Conservation (phyloP, 2,113 vertebrate genomes). For the Ammodramus savannarum region DNA sequence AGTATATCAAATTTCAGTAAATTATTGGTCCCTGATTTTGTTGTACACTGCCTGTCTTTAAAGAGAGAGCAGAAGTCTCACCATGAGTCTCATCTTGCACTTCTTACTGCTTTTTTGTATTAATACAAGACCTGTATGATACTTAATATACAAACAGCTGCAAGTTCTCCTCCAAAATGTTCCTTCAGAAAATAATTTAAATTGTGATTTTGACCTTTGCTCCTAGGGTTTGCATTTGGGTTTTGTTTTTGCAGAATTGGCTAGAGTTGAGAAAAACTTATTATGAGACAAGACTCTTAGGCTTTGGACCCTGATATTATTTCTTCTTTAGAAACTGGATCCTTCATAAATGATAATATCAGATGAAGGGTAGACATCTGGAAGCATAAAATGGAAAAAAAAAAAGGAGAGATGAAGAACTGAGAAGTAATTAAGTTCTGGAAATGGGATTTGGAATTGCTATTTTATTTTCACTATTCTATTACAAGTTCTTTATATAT, state of each 20-base stretch:
- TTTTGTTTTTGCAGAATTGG: not conserved
- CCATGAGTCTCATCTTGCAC: not conserved
- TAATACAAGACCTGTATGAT: not conserved
- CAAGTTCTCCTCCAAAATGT: not conserved
- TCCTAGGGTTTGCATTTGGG: not conserved
- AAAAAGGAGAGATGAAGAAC: not conserved
- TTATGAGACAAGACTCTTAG: not conserved
- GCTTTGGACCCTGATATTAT: not conserved
- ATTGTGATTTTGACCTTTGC: not conserved
- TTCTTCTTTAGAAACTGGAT: not conserved
- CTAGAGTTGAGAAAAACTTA: not conserved
- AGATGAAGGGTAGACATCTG: not conserved
- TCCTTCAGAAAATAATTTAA: not conserved
- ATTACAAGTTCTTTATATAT: conserved; percentile 10
- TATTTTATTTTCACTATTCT: conserved; percentile 30
- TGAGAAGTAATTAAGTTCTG: conserved; percentile 43
- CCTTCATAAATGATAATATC: not conserved
- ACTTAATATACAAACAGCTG: not conserved
- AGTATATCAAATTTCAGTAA: not conserved
- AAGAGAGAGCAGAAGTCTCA: not conserved
- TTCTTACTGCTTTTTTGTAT: not conserved
- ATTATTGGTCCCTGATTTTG: not conserved
- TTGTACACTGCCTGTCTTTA: not conserved
- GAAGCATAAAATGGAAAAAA: not conserved
- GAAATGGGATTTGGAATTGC: conserved; percentile 30